phyloP scores from a whole-genome alignment of 2,113 vertebrate genomes.

The Cryptomyrus ogoouensis region DNA sequence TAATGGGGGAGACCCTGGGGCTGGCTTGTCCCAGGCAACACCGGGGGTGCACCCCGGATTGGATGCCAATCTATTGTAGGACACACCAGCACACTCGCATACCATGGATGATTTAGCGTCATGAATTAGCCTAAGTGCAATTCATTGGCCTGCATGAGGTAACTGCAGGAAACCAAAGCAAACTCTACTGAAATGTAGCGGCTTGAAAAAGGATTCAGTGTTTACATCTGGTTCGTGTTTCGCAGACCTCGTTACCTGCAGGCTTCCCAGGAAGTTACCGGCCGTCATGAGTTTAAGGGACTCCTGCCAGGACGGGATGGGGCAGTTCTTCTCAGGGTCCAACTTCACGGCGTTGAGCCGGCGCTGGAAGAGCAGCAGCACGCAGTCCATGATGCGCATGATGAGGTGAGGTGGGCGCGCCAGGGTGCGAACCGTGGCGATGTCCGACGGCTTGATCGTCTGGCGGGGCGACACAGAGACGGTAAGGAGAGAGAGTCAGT shows the following conservation, averaged over 20 bases:
- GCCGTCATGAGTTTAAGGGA: constrained; percentile 92
- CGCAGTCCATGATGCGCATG: constrained; percentile 97
- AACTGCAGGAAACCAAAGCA: neutral
- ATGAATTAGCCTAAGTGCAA: neutral
- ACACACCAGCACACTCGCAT: neutral
- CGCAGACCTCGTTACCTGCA: constrained; percentile 68
- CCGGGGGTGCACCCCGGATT: neutral
- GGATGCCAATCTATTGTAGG: neutral
- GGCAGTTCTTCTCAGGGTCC: constrained; percentile 75
- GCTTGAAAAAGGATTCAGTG: neutral
- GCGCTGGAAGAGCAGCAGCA: constrained; percentile 85
- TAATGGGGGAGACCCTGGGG: neutral
- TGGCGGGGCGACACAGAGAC: constrained; percentile 35
- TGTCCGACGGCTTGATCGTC: constrained; percentile 93
- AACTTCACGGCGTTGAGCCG: constrained; percentile 73
- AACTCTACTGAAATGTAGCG: neutral
- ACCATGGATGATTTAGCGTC: neutral
- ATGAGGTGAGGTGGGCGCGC: constrained; percentile 90
- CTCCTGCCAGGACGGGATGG: constrained; percentile 84
- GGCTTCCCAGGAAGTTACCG: constrained; percentile 86
- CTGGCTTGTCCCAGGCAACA: neutral
- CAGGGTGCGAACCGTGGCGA: constrained; percentile 85
- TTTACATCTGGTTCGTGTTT: neutral
- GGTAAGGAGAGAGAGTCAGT: neutral
- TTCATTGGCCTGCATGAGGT: neutral